These are phyloP conservation scores for Recurvirostra avosetta DNA, from an alignment of 2,113 vertebrate genomes.

Conservation along the genomic window DNA sequence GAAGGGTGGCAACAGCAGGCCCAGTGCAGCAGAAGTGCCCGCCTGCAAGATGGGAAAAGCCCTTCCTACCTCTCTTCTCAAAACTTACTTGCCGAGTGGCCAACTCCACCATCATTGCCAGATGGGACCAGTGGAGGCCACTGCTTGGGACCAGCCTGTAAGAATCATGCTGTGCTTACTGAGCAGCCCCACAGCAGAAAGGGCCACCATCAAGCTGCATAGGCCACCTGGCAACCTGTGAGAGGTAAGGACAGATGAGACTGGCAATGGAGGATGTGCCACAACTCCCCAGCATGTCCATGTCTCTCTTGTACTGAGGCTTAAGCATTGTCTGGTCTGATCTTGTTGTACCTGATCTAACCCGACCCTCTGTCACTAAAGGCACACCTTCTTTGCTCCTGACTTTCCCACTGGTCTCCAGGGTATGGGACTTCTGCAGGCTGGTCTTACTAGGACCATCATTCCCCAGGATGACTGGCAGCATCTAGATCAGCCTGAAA, in stretches of 20 bases:
- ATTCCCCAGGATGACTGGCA: not conserved
- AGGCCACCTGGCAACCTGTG: not conserved
- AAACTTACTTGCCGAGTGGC: not conserved
- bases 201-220: not conserved
- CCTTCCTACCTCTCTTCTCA: not conserved
- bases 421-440: not conserved
- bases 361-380: not conserved
- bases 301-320: not conserved
- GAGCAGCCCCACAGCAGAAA: not conserved
- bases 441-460: no score
- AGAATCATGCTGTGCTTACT: not conserved
- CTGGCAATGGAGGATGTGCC: not conserved
- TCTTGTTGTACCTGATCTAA: not conserved
- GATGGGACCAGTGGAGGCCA: not conserved
- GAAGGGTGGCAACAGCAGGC: not conserved
- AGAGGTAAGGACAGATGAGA: not conserved
- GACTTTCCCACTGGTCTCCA: not conserved
- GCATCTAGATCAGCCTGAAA: not conserved
- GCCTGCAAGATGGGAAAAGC: not conserved
- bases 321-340: not conserved
- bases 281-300: not conserved
- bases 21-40: not conserved
- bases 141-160: not conserved
- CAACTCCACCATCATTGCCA: not conserved
- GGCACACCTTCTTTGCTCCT: not conserved